Percentiles rank a stretch among this genome's conserved stretches.
These are phyloP conservation scores for Anticlea derivata DNA, from an alignment of 2,888 invertebrate genomes.

Conservation along the genomic window DNA sequence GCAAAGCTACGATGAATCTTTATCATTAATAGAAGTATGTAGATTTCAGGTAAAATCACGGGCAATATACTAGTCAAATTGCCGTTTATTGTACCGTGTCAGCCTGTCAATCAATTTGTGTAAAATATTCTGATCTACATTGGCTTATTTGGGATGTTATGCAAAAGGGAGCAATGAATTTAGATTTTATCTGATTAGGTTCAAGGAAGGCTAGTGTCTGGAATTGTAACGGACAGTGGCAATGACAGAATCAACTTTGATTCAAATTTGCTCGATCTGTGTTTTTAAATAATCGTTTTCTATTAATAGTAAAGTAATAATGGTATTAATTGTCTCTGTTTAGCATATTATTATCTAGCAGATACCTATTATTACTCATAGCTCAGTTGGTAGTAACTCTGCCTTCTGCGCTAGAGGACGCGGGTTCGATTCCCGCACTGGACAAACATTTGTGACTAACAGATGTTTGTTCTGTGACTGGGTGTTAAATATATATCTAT, in stretches of 20 bases:
- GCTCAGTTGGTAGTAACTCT: too few relatives aligned
- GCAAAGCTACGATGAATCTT: too few relatives aligned
- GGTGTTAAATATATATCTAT: too few relatives aligned
- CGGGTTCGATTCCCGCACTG: too few relatives aligned
- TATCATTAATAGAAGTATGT: background rate
- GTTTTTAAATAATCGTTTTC: background rate
- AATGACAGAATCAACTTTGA: background rate
- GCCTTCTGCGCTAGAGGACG: too few relatives aligned
- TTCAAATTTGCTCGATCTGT: background rate
- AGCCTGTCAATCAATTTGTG: conserved; percentile 77
- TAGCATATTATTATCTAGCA: too few relatives aligned
- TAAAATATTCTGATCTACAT: conserved; percentile 73
- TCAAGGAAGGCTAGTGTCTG: conserved; percentile 16
- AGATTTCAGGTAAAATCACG: conserved; percentile 1
- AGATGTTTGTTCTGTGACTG: too few relatives aligned
- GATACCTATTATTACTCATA: too few relatives aligned
- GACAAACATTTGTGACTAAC: too few relatives aligned
- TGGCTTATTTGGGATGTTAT: conserved; percentile 46
- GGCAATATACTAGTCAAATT: conserved; percentile 47
- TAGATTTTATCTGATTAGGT: conserved; percentile 22
- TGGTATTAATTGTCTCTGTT: too few relatives aligned
- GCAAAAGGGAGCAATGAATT: conserved; percentile 41
- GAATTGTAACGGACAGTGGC: conserved; percentile 10
- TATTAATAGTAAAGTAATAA: too few relatives aligned
- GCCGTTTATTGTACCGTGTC: conserved; percentile 67